Evolutionary conservation across 2,113 vertebrate genomes (phyloP).

Genomic region (Tyrannus savana): DNA sequence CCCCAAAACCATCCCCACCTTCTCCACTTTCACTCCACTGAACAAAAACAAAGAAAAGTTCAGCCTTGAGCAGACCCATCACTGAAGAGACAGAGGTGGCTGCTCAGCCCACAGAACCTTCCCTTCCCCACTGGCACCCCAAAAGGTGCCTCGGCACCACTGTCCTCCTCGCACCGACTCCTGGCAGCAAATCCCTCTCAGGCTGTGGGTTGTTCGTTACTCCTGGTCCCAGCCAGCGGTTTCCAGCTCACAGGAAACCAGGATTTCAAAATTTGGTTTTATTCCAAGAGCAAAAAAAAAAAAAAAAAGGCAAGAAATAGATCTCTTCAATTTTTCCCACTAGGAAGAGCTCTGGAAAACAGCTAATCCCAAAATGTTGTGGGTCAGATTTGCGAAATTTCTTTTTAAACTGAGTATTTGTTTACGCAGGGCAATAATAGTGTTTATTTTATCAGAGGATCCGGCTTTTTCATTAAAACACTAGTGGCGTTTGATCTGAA

Average conservation of each 20-base stretch:
- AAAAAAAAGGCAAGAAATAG: neutral
- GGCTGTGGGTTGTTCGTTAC: neutral
- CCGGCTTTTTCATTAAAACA: conserved; percentile 30
- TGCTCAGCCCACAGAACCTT: rapidly evolving
- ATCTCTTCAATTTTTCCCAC: neutral
- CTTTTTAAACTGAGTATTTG: neutral
- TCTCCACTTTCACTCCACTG: neutral
- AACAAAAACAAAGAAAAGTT: neutral
- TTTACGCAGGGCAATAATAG: neutral
- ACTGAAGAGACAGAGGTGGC: neutral
- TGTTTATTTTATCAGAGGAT: conserved; percentile 31
- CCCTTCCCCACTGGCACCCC: neutral
- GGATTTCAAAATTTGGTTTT: conserved; percentile 30
- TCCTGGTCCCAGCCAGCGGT: conserved; percentile 8
- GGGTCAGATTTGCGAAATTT: neutral
- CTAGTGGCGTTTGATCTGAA: neutral
- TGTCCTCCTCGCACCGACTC: neutral
- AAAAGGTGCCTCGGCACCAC: neutral
- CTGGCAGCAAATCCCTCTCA: conserved; percentile 13
- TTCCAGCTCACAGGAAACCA: conserved; percentile 65
- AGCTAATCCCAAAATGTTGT: neutral
- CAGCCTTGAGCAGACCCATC: neutral
- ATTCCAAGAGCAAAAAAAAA: conserved; percentile 16
- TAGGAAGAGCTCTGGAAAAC: conserved; percentile 32
- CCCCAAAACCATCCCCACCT: neutral